Percentiles rank a stretch among this genome's conserved stretches.
Conservation (phyloP, 37 sponge, comb jelly and placozoan species). For the Ephydatia muelleri region DNA sequence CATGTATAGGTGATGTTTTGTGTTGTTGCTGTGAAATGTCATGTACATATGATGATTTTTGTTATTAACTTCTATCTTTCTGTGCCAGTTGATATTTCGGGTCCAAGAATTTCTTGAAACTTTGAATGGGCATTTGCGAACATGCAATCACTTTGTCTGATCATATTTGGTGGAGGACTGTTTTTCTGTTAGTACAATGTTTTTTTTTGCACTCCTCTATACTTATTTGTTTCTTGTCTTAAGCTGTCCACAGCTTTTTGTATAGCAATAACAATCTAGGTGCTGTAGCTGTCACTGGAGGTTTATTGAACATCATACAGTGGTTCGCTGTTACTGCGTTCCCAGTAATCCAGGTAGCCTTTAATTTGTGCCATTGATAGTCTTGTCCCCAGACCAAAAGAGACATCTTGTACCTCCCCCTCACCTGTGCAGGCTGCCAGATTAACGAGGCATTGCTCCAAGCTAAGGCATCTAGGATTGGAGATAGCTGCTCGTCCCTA, state of each 20-base stretch:
- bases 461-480: constrained; percentile 56
- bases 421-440: constrained; percentile 63
- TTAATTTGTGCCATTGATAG: too few relatives aligned
- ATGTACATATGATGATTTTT: neutral
- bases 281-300: constrained; percentile 18
- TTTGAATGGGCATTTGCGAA: constrained; percentile 55
- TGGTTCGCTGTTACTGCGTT: constrained; percentile 35
- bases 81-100: constrained; percentile 30
- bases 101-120: constrained; percentile 41
- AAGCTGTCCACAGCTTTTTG: neutral
- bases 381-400: too few relatives aligned
- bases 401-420: too few relatives aligned
- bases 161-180: constrained; percentile 39
- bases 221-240: neutral
- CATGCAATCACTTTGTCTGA: constrained; percentile 37
- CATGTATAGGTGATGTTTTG: too few relatives aligned
- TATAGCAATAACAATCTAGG: neutral
- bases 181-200: constrained; percentile 40
- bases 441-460: constrained; percentile 45
- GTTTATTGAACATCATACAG: constrained; percentile 52
- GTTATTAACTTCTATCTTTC: neutral
- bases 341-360: constrained; percentile 69
- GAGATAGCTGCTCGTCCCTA: constrained; percentile 67
- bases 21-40: too few relatives aligned
- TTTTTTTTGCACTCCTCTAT: neutral